A percentile compares a stretch with the other conserved stretches of the same genome.
phyloP scores from a whole-genome alignment of 2,113 vertebrate genomes.

The Actinemys pallida region DNA sequence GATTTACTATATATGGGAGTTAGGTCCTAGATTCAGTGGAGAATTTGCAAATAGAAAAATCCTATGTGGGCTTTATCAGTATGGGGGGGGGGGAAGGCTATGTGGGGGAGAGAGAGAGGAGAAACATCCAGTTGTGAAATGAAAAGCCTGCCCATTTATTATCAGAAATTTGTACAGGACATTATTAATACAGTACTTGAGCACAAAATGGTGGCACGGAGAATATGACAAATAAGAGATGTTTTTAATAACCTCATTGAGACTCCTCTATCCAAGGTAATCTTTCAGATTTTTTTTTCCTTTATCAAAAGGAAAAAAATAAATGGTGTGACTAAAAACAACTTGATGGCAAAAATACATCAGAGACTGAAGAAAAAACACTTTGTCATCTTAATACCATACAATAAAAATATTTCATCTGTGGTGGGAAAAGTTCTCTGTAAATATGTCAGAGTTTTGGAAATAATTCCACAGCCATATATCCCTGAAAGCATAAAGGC shows the following conservation, averaged over 20 bases:
- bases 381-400: conserved; percentile 17
- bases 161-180: background rate
- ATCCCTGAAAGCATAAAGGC: background rate
- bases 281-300: background rate
- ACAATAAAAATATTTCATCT: background rate
- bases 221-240: background rate
- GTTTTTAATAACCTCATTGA: conserved; percentile 11
- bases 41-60: background rate
- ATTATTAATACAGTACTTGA: conserved; percentile 24
- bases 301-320: conserved; percentile 3
- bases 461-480: conserved; percentile 17
- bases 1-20: background rate
- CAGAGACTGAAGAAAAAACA: background rate
- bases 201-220: conserved; percentile 6
- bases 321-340: background rate
- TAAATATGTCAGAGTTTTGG: background rate
- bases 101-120: background rate
- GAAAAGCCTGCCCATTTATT: conserved; percentile 1
- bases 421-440: conserved; percentile 2
- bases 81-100: background rate
- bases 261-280: conserved; percentile 3
- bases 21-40: background rate
- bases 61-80: background rate
- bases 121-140: background rate
- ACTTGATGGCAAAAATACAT: conserved; percentile 26